phyloP scores from a whole-genome alignment of 2,888 invertebrate species.

The Pilophorus perplexus region DNA sequence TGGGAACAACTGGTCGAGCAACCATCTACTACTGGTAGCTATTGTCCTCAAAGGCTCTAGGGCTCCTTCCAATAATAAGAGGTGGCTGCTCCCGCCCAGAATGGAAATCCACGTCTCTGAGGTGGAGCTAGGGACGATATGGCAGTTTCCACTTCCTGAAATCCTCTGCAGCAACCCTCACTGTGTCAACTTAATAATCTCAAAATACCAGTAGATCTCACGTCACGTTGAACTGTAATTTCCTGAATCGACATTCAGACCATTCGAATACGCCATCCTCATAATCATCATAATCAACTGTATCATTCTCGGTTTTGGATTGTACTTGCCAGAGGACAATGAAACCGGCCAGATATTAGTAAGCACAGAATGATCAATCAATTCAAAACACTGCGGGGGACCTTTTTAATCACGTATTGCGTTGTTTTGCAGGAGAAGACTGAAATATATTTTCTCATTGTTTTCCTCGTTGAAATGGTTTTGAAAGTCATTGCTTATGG shows the following conservation, averaged over 20 bases:
- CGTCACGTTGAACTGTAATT: no score
- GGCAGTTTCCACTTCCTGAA: no score
- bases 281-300: conserved; percentile 45
- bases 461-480: conserved; percentile 44
- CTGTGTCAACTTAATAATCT: no score
- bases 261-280: conserved; percentile 45
- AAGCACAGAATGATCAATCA: no score
- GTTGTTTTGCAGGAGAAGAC: conserved; percentile 43
- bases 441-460: conserved; percentile 45
- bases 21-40: no score
- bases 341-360: conserved; percentile 40
- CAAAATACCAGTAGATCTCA: not conserved
- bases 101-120: no score
- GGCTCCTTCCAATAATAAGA: no score
- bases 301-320: conserved; percentile 44
- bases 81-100: no score
- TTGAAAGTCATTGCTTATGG: conserved; percentile 45
- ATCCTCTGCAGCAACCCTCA: no score
- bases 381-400: not conserved
- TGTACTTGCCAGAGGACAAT: conserved; percentile 43
- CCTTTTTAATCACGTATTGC: not conserved
- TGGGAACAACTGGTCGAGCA: no score
- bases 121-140: no score
- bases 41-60: no score
- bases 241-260: conserved; percentile 36